phyloP scores from a whole-genome alignment of 2,888 invertebrate genomes.

The Scrobipalpa atriplicella region DNA sequence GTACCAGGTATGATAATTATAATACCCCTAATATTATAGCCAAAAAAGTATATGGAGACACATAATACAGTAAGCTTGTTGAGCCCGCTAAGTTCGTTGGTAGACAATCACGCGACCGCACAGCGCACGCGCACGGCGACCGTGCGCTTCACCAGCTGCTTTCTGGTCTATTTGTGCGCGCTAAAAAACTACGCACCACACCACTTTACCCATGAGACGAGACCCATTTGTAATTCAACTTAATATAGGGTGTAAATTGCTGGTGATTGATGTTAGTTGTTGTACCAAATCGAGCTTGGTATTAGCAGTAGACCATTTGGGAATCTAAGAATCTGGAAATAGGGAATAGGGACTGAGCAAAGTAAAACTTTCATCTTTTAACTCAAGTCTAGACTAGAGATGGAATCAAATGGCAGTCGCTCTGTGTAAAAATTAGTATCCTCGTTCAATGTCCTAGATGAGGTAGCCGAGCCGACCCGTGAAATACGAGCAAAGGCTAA shows the following conservation, averaged over 20 bases:
- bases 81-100: neutral
- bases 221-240: constrained; percentile 57
- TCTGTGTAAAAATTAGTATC: too few relatives aligned
- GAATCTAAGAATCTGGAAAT: too few relatives aligned
- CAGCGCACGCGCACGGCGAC: constrained; percentile 23
- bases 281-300: neutral
- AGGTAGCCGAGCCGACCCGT: too few relatives aligned
- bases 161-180: constrained; percentile 66
- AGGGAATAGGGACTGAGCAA: too few relatives aligned
- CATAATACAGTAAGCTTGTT: neutral
- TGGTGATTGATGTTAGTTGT: neutral
- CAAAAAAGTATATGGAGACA: neutral
- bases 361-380: too few relatives aligned
- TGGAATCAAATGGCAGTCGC: too few relatives aligned
- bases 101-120: neutral
- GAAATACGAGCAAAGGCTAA: too few relatives aligned
- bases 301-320: too few relatives aligned
- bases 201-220: constrained; percentile 41
- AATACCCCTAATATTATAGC: too few relatives aligned
- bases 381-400: too few relatives aligned
- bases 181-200: constrained; percentile 54
- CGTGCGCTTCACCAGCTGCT: constrained; percentile 46
- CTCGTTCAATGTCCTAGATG: too few relatives aligned
- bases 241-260: constrained; percentile 28
- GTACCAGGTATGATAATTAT: too few relatives aligned